phyloP scores from a whole-genome alignment of 2,888 invertebrate genomes.

The Folsomia candida region DNA sequence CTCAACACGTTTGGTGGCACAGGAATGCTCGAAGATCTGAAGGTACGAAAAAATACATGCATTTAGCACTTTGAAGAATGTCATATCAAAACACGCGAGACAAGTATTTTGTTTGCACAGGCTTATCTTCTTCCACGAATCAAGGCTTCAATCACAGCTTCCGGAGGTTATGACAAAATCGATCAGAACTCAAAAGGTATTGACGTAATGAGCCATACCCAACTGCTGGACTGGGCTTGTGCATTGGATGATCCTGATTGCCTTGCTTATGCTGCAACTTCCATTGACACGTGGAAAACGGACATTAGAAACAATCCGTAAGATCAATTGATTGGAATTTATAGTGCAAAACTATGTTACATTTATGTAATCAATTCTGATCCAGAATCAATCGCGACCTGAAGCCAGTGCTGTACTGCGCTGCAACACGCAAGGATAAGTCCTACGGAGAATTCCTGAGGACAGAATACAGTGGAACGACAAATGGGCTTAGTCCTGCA shows the following conservation, averaged over 20 bases:
- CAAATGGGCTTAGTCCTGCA: too few species aligned
- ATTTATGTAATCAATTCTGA: too few species aligned
- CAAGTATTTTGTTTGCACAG: too few species aligned
- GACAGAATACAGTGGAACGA: too few species aligned
- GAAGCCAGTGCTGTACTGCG: slow-evolving; percentile 6
- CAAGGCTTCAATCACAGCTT: slow-evolving; percentile 19
- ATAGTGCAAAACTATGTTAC: too few species aligned
- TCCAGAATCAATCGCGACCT: not conserved
- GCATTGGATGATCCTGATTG: slow-evolving; percentile 15
- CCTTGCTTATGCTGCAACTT: slow-evolving; percentile 4
- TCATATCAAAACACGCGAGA: too few species aligned
- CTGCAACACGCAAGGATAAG: too few species aligned
- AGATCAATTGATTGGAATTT: too few species aligned
- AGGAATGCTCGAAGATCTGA: slow-evolving; percentile 10
- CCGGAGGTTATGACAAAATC: slow-evolving; percentile 22
- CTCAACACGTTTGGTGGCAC: slow-evolving; percentile 21
- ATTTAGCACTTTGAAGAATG: too few species aligned
- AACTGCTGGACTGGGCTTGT: slow-evolving; percentile 33
- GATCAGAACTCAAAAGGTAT: slow-evolving; percentile 12
- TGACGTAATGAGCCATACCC: slow-evolving; percentile 24
- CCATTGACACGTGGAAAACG: slow-evolving; percentile 21
- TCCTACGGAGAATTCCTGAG: too few species aligned
- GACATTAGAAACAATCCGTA: slow-evolving; percentile 13
- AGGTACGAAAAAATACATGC: too few species aligned
- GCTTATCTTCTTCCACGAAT: slow-evolving; percentile 23